Conservation (phyloP, 2,113 vertebrate species). For the Corythoichthys intestinalis region DNA sequence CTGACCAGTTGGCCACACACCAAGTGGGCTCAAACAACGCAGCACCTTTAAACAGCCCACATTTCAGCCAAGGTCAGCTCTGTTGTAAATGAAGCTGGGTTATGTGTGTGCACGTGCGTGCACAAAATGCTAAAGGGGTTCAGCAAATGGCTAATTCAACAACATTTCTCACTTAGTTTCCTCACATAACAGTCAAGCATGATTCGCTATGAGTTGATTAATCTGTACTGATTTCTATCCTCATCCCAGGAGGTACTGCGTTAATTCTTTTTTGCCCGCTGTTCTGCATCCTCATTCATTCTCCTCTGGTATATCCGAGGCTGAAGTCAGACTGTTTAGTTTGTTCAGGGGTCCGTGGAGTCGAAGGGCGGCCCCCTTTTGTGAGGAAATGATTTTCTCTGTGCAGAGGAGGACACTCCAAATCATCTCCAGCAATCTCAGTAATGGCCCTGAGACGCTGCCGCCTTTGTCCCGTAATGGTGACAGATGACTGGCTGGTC, state of each 20-base stretch:
- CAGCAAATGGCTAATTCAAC: constrained; percentile 33
- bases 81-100: constrained; percentile 68
- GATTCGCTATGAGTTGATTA: constrained; percentile 27
- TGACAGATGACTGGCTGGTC: constrained; percentile 74
- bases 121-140: constrained; percentile 17
- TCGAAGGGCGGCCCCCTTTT: constrained; percentile 51
- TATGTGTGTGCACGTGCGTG: constrained; percentile 25
- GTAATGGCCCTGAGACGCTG: constrained; percentile 76
- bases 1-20: constrained; percentile 69
- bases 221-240: constrained; percentile 16
- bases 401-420: constrained; percentile 77
- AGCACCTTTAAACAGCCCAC: constrained; percentile 75
- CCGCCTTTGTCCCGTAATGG: constrained; percentile 75
- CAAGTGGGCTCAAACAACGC: constrained; percentile 75
- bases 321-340: neutral
- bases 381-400: constrained; percentile 73
- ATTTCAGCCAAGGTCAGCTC: constrained; percentile 76
- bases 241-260: constrained; percentile 29
- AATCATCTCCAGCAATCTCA: constrained; percentile 81
- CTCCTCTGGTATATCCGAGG: constrained; percentile 23
- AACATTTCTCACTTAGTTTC: constrained; percentile 19
- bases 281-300: constrained; percentile 24
- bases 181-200: constrained; percentile 5
- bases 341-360: constrained; percentile 48
- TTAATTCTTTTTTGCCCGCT: constrained; percentile 18